Evolutionary conservation across 1,140 invertebrate genomes (phyloP), one percentile per base, ranked within the genome.

Genomic region (Meloidogyne exigua): DNA sequence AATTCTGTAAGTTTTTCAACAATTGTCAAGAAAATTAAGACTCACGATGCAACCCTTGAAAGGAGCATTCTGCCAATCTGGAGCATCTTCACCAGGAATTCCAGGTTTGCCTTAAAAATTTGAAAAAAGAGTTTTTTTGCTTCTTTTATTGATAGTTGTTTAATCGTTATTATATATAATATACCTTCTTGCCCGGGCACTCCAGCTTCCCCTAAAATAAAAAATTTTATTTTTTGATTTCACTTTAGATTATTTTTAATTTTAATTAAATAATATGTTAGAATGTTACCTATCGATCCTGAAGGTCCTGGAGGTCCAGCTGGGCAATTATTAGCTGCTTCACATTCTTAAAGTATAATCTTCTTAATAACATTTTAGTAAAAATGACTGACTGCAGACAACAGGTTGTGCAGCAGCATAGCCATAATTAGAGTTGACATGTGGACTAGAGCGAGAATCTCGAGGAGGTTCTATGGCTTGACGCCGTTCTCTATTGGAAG

Each of bases 401-500:
- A 57, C 49, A 7, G 49, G 49, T 57, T 57, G 49, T 57, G 49
- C 49, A 57, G 49, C 49, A n/a, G 49, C 49, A 57, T 57, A 57
- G 13, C 49, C 49, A n/a, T 57, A 57, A 57, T 57, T 57, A n/a
- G 49, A 57, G 18, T 57, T 57, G n/a, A 57, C 49, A n/a, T 57
- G 49, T 9, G 49, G 49, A 5, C 18, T 57, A 7, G 49, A 3
- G 4, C 49, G 49, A 57, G 49, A n/a, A 1, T 57, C 49, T 7
- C 49, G n/a, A 7, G 18, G n/a, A n/a, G 49, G 49, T n/a, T 57
- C 72, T 10, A 18, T 21, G 11, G 80, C 76, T n/a, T 81, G 80
- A 44, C 81, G 81, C 5, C 78, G 69, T 13, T 83, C 72, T 66
- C 81, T 74, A 18, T 79, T 79, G 36, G 70, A 44, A 57, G 76